Evolutionary conservation across 2,113 vertebrate species (phyloP).

Genomic region (Scalopus aquaticus): DNA sequence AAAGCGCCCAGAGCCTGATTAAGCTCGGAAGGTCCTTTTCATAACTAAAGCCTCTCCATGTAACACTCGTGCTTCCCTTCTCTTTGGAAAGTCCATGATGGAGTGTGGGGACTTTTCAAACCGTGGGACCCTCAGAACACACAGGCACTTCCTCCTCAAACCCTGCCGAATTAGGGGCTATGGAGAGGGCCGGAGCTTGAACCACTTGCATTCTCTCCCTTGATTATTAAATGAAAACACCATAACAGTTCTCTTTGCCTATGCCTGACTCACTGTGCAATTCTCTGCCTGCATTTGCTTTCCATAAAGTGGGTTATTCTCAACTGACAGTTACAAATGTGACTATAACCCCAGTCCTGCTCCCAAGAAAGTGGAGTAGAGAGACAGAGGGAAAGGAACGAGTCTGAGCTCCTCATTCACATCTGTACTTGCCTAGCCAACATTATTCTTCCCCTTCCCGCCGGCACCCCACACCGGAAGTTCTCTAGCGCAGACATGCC

Average conservation of each 20-base stretch:
- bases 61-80: background rate
- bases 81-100: background rate
- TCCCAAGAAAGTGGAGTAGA: background rate
- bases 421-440: background rate
- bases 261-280: background rate
- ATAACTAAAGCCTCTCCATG: background rate
- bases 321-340: background rate
- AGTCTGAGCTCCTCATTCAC: background rate
- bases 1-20: background rate
- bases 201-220: background rate
- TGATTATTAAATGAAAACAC: background rate
- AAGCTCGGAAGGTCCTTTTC: background rate
- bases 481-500: background rate
- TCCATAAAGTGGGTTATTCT: background rate
- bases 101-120: background rate
- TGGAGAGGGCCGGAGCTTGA: background rate
- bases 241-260: background rate
- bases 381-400: background rate
- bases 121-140: background rate
- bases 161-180: background rate
- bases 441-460: background rate
- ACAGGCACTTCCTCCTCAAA: background rate
- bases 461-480: rapidly evolving
- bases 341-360: background rate
- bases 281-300: background rate